Percentiles rank a stretch among this genome's conserved stretches.
Conservation (phyloP, 2,797 vertebrate genomes). For the Onychomys leucogaster region DNA sequence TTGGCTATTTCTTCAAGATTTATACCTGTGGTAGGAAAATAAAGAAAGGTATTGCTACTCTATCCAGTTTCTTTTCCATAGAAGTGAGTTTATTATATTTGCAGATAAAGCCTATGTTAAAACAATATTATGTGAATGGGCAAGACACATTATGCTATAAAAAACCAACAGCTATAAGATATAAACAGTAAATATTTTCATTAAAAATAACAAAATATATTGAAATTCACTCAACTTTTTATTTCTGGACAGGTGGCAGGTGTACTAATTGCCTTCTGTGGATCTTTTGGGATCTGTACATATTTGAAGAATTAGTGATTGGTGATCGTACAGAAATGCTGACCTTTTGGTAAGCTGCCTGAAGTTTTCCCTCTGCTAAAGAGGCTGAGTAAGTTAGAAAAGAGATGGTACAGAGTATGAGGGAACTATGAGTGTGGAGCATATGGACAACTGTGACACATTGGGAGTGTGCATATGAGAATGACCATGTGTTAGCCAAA, state of each 20-base stretch:
- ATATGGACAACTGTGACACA: background rate
- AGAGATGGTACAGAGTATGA: background rate
- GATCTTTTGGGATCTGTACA: background rate
- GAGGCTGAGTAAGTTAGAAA: background rate
- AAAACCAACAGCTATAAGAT: background rate
- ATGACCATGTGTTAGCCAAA: background rate
- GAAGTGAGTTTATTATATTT: slow-evolving; percentile 16
- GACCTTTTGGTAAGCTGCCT: background rate
- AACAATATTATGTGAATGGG: background rate
- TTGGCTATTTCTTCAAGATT: background rate
- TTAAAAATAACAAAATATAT: background rate
- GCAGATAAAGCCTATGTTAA: background rate
- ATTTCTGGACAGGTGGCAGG: background rate
- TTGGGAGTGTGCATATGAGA: background rate
- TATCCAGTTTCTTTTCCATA: background rate
- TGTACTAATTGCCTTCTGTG: background rate
- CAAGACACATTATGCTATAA: background rate
- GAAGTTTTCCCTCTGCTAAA: background rate
- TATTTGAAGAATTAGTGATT: slow-evolving; percentile 21
- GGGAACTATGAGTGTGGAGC: background rate
- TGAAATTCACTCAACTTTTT: slow-evolving; percentile 1
- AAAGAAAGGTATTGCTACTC: background rate
- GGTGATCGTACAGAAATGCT: background rate
- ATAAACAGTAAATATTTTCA: background rate
- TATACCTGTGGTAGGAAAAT: background rate